Base-by-base conservation (phyloP, 2,797 vertebrate species). In the Nannoperca australis region DNA sequence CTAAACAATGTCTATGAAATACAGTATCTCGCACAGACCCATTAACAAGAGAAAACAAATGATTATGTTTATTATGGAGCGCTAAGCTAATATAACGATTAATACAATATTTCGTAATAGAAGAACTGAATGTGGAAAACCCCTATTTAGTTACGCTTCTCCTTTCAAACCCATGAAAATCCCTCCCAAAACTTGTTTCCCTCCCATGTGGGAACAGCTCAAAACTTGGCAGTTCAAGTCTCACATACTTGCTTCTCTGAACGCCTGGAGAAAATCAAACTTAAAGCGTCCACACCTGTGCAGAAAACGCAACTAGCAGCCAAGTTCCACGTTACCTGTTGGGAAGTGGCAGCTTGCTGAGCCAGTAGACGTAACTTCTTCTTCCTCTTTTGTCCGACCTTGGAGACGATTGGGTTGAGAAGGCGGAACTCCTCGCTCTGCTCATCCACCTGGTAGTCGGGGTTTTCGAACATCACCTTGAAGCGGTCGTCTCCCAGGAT, bases 391-490 rank as follows among this genome's bases (percentile, higher is more conserved):
- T 97, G 96, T 71, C 94, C 96, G 20, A 98, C 96, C 92, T 97
- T 98, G 73, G 98, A 99, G 89, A 99, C 96, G 45, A 99, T 97
- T 20, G 98, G 98, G 87, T 99, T 99, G 86, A 99, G 95, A 76
- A 99, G 95, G 50, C 98, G 95, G 85, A 97, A 99, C 91, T 99
- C 98, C 91, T 99, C 98, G 71, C 98, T 99, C 88, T 96, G 94
- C 88, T 98, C 95, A 11, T 99, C 98, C 82, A 99, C 98, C 89
- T 99, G 98, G 94, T 96, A 99, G 86, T 99, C 98, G 0, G 98
- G 97, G 89, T 99, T 98, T 89, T 99, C 98, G 81, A 99, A 99
- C 98, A 99, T 99, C 87, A 97, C 93, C 95, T 98, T 98, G 93
- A 99, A 99, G 38, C 98, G 97, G 76, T 98, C 95, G 27, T 99